Percentiles rank a stretch among this genome's conserved stretches.
Evolutionary conservation across 2,888 invertebrate species (phyloP).

Genomic region (Brachyptera putata): DNA sequence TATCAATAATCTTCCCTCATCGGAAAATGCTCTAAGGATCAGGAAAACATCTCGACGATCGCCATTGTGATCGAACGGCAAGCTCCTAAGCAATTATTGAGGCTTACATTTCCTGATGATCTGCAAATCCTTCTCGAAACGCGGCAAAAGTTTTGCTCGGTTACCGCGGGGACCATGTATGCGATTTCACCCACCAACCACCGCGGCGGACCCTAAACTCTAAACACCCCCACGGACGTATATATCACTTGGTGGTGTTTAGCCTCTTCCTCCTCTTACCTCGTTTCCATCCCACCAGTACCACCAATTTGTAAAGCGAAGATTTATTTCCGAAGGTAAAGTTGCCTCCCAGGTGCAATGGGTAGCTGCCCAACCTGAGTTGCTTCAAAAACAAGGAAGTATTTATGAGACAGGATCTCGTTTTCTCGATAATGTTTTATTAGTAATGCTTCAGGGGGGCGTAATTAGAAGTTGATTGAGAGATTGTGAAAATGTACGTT

Average conservation of each 20-base stretch:
- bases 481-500: too few relatives aligned
- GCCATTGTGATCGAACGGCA: slow-evolving; percentile 1
- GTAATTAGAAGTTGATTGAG: slow-evolving; percentile 21
- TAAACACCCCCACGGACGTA: slow-evolving; percentile 25
- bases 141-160: not conserved
- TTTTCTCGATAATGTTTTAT: slow-evolving; percentile 20
- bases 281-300: slow-evolving; percentile 10
- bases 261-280: slow-evolving; percentile 18
- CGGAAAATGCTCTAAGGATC: not conserved
- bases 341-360: slow-evolving; percentile 27
- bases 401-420: slow-evolving; percentile 21
- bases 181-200: not conserved
- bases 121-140: not conserved
- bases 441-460: slow-evolving; percentile 12
- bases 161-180: not conserved
- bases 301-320: slow-evolving; percentile 29
- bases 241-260: slow-evolving; percentile 26
- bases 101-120: slow-evolving; percentile 18
- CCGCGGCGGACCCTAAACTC: slow-evolving; percentile 17
- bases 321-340: slow-evolving; percentile 27
- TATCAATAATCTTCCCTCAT: slow-evolving; percentile 19
- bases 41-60: slow-evolving; percentile 1
- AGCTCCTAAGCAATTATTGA: slow-evolving; percentile 16
- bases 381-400: slow-evolving; percentile 24
- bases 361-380: slow-evolving; percentile 17